phyloP scores from a whole-genome alignment of 1,140 invertebrate species.

The Acromyrmex charruanus region DNA sequence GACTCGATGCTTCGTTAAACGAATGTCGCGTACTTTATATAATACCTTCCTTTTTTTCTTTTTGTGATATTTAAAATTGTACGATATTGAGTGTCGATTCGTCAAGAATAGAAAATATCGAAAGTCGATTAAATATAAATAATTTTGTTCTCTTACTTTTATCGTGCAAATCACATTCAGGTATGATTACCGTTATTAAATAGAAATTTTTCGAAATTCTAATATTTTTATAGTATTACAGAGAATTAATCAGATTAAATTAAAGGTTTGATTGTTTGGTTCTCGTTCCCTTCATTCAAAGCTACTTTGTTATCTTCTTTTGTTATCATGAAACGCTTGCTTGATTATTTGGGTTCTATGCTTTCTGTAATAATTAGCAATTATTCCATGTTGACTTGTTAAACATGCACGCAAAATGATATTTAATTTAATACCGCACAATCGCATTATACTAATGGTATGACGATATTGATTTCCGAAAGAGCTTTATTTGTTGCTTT shows the following conservation, averaged over 20 bases:
- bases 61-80: neutral
- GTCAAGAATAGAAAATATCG: neutral
- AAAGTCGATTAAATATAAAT: neutral
- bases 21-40: conserved; percentile 33
- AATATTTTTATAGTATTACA: neutral
- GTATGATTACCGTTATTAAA: neutral
- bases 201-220: neutral
- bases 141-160: neutral
- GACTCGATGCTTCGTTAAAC: conserved; percentile 56
- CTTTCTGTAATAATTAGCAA: conserved; percentile 48
- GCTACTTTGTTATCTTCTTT: neutral
- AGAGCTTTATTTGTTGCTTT: conserved; percentile 58
- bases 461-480: conserved; percentile 56
- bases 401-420: conserved; percentile 40
- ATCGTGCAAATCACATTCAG: neutral
- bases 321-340: neutral
- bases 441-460: conserved; percentile 55
- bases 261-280: neutral
- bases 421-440: conserved; percentile 58
- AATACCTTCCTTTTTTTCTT: neutral
- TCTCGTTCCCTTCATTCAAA: neutral
- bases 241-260: neutral
- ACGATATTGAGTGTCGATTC: neutral
- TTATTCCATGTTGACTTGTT: conserved; percentile 49
- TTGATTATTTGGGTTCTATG: conserved; percentile 22